Conservation (phyloP, 1,140 invertebrate species). For the Sitodiplosis mosellana region DNA sequence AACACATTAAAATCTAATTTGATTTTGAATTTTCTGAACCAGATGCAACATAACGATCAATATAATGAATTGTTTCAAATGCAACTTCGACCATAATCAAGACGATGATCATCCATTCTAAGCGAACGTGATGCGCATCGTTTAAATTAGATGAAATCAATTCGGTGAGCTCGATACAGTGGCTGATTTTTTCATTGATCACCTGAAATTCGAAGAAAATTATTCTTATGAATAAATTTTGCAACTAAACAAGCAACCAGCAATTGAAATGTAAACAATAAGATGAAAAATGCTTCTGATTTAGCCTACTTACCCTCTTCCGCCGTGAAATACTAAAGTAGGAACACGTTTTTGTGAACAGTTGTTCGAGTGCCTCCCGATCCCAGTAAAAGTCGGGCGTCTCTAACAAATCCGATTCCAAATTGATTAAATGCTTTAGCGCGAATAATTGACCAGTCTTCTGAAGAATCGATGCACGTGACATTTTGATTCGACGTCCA, state of each 20-base stretch:
- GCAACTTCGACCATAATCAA: slow-evolving; percentile 87
- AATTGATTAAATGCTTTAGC: slow-evolving; percentile 72
- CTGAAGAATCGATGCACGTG: slow-evolving; percentile 51
- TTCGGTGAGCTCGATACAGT: slow-evolving; percentile 80
- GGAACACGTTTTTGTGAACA: slow-evolving; percentile 61
- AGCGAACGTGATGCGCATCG: slow-evolving; percentile 72
- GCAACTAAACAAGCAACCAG: slow-evolving; percentile 4
- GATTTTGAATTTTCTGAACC: background rate
- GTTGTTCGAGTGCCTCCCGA: slow-evolving; percentile 60
- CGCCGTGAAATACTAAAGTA: slow-evolving; percentile 72
- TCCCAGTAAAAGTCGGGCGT: slow-evolving; percentile 98
- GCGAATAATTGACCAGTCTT: slow-evolving; percentile 85
- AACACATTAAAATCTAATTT: too few relatives aligned
- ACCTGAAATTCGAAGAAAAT: slow-evolving; percentile 37
- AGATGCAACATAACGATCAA: slow-evolving; percentile 29
- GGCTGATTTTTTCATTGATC: slow-evolving; percentile 85
- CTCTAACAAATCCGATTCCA: slow-evolving; percentile 83
- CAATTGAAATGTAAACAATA: slow-evolving; percentile 5
- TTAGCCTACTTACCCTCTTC: slow-evolving; percentile 45
- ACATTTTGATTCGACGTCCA: slow-evolving; percentile 44
- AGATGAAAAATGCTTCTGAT: too few relatives aligned
- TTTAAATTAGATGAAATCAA: slow-evolving; percentile 71
- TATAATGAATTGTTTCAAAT: slow-evolving; percentile 71
- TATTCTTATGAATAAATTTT: slow-evolving; percentile 3
- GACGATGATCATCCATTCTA: slow-evolving; percentile 94